A percentile compares a stretch with the other conserved stretches of the same genome.
These are phyloP conservation scores for Panopea generosa DNA, from an alignment of 2,888 invertebrate species.

Conservation along the genomic window DNA sequence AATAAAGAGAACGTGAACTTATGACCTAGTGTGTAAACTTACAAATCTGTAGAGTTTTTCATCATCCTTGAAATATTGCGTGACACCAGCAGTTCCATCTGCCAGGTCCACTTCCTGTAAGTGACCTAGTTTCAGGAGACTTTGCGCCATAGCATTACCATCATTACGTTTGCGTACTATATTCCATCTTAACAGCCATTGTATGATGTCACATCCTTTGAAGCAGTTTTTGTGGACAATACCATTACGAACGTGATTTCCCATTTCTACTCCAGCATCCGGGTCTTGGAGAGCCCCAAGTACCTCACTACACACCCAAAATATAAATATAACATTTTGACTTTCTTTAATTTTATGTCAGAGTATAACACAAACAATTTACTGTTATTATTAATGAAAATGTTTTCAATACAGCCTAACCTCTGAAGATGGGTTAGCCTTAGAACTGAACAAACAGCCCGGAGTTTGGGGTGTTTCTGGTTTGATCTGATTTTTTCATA, in stretches of 20 bases:
- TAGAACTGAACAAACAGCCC: no score
- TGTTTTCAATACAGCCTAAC: no score
- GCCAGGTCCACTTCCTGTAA: slow-evolving; percentile 79
- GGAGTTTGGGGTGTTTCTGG: no score
- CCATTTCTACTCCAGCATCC: slow-evolving; percentile 78
- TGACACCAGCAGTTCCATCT: slow-evolving; percentile 76
- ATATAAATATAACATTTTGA: slow-evolving; percentile 4
- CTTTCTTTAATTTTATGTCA: neutral
- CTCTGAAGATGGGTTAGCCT: no score
- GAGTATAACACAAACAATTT: no score
- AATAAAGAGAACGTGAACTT: no score
- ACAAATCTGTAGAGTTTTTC: slow-evolving; percentile 82
- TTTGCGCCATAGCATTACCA: slow-evolving; percentile 78
- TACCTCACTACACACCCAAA: slow-evolving; percentile 78
- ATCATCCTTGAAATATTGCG: slow-evolving; percentile 77
- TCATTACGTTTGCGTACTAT: slow-evolving; percentile 76
- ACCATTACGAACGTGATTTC: slow-evolving; percentile 76
- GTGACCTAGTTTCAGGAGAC: slow-evolving; percentile 78
- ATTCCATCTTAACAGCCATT: slow-evolving; percentile 80
- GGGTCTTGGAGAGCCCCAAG: slow-evolving; percentile 81
- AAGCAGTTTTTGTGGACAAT: slow-evolving; percentile 81
- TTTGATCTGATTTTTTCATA: no score
- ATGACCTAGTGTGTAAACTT: no score
- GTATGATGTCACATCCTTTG: slow-evolving; percentile 77
- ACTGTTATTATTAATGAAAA: no score